Conservation (phyloP, 2,888 invertebrate genomes). For the Eumacrocentrus americanus region DNA sequence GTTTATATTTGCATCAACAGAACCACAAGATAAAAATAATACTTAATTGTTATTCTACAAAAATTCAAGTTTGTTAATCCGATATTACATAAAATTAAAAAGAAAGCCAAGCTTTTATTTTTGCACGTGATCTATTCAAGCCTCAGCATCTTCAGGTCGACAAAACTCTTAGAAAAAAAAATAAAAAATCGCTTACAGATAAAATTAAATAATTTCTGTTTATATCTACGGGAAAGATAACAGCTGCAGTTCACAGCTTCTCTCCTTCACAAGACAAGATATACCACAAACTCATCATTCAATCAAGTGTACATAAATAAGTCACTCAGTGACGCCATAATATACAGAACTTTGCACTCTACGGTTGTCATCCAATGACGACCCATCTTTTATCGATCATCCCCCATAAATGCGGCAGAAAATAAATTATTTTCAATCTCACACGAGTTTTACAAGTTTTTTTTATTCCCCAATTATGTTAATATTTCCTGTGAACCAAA, state of each 20-base stretch:
- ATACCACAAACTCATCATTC: slow-evolving; percentile 35
- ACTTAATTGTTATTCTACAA: background rate
- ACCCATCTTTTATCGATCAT: slow-evolving; percentile 31
- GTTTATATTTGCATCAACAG: background rate
- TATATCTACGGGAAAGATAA: background rate
- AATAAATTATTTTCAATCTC: too few relatives aligned
- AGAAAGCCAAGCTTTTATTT: background rate
- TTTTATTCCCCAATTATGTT: too few relatives aligned
- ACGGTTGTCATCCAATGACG: slow-evolving; percentile 27
- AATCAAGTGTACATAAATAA: slow-evolving; percentile 36
- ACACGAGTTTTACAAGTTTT: too few relatives aligned
- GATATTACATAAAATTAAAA: background rate
- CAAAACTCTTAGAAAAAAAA: background rate
- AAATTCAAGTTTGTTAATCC: background rate
- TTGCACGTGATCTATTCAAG: background rate
- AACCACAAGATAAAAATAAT: background rate
- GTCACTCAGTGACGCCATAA: slow-evolving; percentile 30
- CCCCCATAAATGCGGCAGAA: slow-evolving; percentile 23
- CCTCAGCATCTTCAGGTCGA: background rate
- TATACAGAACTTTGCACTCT: slow-evolving; percentile 31
- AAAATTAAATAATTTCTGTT: background rate
- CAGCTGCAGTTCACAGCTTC: background rate
- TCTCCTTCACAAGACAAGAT: slow-evolving; percentile 29
- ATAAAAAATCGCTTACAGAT: background rate
- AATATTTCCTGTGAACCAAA: too few relatives aligned